Percentiles rank a stretch among this genome's conserved stretches.
These are phyloP conservation scores for Ciconia stormi DNA, from an alignment of 2,113 vertebrate genomes.

Conservation along the genomic window DNA sequence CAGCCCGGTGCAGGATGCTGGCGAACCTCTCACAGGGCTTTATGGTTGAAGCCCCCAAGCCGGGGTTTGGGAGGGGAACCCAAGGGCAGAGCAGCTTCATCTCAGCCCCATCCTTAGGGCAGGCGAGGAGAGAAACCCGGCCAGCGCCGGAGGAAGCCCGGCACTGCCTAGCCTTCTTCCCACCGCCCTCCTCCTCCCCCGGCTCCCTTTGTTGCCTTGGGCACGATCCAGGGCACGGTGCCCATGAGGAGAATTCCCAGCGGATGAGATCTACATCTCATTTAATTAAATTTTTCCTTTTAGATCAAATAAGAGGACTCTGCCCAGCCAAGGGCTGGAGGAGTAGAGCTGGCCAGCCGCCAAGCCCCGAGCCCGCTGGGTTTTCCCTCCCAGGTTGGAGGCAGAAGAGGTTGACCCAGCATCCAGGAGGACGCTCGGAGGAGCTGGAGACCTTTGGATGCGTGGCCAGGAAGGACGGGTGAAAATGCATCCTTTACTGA, in stretches of 20 bases:
- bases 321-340: neutral
- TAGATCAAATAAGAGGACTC: neutral
- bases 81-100: neutral
- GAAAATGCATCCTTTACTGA: neutral
- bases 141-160: neutral
- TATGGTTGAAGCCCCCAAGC: neutral
- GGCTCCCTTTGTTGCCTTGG: neutral
- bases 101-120: neutral
- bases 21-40: neutral
- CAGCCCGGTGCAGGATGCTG: neutral
- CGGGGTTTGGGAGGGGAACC: neutral
- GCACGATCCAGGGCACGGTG: neutral
- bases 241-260: neutral
- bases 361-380: rapidly evolving
- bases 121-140: neutral
- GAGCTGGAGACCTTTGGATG: neutral
- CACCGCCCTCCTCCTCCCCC: neutral
- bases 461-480: rapidly evolving
- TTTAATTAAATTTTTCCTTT: neutral
- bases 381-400: neutral
- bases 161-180: slow-evolving; percentile 12
- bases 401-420: neutral
- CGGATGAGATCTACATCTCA: neutral
- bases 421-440: neutral
- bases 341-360: neutral